These are phyloP conservation scores for Athrips mouffetella DNA, from an alignment of 2,888 invertebrate genomes.

Conservation along the genomic window DNA sequence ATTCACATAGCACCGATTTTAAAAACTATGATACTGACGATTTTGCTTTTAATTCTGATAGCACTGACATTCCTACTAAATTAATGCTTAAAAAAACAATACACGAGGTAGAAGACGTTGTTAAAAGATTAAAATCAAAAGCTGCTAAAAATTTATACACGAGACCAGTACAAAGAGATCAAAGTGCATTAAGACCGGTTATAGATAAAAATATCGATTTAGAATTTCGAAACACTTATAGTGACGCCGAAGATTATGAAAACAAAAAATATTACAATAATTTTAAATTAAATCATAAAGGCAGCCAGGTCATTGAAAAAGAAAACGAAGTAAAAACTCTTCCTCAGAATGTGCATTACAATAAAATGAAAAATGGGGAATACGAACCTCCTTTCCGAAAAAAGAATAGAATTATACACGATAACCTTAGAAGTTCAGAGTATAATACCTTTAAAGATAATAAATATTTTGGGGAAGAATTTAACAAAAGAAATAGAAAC, in stretches of 20 bases:
- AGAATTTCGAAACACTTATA: not conserved
- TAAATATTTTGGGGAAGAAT: not conserved
- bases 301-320: not conserved
- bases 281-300: not conserved
- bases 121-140: slow-evolving; percentile 11
- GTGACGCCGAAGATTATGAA: not conserved
- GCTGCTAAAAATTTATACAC: not conserved
- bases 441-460: not conserved
- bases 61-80: slow-evolving; percentile 17
- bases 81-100: not conserved
- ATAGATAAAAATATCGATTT: not conserved
- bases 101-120: slow-evolving; percentile 8
- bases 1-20: too few relatives aligned
- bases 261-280: not conserved
- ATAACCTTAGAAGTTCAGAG: not conserved
- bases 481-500: not conserved
- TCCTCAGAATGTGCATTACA: not conserved
- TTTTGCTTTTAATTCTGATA: not conserved
- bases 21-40: not conserved
- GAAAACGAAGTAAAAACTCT: not conserved
- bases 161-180: slow-evolving; percentile 5
- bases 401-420: too few relatives aligned
- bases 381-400: too few relatives aligned
- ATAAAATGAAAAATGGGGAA: not conserved
- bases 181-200: not conserved